These are phyloP conservation scores for Buceros bicornis DNA, from an alignment of 2,797 vertebrate species.

Conservation along the genomic window DNA sequence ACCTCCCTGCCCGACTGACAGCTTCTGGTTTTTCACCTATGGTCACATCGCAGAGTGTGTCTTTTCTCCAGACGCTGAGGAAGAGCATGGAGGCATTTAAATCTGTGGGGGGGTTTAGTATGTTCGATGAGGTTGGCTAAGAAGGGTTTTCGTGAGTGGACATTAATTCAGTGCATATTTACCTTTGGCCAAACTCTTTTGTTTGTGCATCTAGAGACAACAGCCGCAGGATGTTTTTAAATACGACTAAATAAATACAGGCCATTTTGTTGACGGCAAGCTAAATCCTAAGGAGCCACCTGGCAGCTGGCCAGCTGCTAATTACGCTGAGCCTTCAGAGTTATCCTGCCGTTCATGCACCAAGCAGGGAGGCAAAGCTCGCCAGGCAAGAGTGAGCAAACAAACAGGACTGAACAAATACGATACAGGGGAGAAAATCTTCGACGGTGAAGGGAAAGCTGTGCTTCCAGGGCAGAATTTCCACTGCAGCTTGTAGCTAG, in stretches of 20 bases:
- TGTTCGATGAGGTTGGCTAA: background rate
- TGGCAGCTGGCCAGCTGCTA: background rate
- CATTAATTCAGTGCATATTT: background rate
- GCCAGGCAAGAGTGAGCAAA: slow-evolving; percentile 14
- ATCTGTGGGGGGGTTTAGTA: background rate
- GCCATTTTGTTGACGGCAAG: background rate
- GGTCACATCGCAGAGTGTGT: background rate
- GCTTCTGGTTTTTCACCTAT: background rate
- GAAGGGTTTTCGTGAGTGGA: background rate
- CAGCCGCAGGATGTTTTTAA: background rate
- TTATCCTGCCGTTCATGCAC: slow-evolving; percentile 26
- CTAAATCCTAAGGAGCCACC: slow-evolving; percentile 56
- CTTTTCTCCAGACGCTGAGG: background rate
- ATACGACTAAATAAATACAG: slow-evolving; percentile 23
- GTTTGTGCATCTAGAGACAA: background rate
- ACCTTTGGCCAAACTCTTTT: slow-evolving; percentile 3
- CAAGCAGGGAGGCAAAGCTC: slow-evolving; percentile 2
- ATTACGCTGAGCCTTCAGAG: background rate
- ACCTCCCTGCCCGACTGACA: background rate
- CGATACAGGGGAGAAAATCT: background rate
- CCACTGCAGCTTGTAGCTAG: background rate
- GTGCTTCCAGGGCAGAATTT: slow-evolving; percentile 23
- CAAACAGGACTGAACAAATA: slow-evolving; percentile 44
- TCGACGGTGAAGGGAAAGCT: background rate
- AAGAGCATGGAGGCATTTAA: background rate